Conservation (phyloP, 2,113 vertebrate genomes). For the Pterophyllum scalare region DNA sequence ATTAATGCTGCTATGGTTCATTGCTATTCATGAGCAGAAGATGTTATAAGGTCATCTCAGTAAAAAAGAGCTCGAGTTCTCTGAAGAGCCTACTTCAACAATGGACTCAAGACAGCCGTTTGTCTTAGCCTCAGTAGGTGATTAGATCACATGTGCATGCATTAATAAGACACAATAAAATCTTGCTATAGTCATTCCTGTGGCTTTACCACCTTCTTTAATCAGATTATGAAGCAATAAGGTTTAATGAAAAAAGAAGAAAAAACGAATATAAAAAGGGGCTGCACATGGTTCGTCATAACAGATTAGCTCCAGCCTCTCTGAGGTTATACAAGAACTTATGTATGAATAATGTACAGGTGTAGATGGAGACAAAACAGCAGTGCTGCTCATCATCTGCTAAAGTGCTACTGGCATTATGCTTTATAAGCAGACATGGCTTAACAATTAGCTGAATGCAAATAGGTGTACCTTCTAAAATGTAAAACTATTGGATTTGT, state of each 20-base stretch:
- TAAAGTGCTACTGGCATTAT: not conserved
- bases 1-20: not conserved
- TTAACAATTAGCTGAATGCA: not conserved
- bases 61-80: conserved; percentile 30
- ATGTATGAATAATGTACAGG: not conserved
- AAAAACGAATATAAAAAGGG: not conserved
- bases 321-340: not conserved
- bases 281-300: not conserved
- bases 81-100: conserved; percentile 48
- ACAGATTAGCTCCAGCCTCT: not conserved
- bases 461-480: not conserved
- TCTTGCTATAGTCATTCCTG: conserved; percentile 42
- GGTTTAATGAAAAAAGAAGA: conserved; percentile 3
- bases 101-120: not conserved
- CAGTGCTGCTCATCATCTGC: not conserved
- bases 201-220: not conserved
- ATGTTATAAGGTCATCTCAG: conserved; percentile 39
- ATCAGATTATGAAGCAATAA: conserved; percentile 15
- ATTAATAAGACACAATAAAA: conserved; percentile 58
- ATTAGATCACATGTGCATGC: conserved; percentile 58
- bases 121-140: conserved; percentile 21
- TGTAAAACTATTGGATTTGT: not conserved
- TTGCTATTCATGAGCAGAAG: conserved; percentile 37
- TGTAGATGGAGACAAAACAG: not conserved
- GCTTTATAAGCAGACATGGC: not conserved